Percentiles rank a stretch among this genome's conserved stretches.
phyloP scores from a whole-genome alignment of 2,113 vertebrate species.

The Gadus chalcogrammus region DNA sequence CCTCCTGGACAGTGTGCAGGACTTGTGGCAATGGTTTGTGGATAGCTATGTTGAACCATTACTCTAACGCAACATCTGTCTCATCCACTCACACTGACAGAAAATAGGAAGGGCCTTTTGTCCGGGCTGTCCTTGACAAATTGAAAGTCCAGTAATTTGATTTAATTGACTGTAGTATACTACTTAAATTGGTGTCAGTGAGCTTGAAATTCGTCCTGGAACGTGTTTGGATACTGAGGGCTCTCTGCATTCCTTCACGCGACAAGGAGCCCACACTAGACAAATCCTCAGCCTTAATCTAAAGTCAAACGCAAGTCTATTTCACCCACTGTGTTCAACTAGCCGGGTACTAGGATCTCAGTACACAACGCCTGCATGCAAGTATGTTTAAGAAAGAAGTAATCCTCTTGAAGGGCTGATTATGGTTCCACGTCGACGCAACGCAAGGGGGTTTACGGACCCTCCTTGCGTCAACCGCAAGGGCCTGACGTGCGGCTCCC shows the following conservation, averaged over 20 bases:
- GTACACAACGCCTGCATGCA: neutral
- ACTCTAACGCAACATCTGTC: constrained; percentile 8
- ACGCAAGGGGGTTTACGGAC: too few species aligned
- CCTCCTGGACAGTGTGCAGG: constrained; percentile 27
- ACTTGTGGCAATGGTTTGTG: neutral
- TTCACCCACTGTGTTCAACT: neutral
- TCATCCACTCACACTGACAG: neutral
- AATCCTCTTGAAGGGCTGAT: too few species aligned
- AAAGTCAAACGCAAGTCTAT: neutral
- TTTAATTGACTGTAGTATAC: neutral
- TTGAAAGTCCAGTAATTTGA: neutral
- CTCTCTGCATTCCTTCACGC: neutral
- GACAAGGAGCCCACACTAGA: neutral
- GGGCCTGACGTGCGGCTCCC: too few species aligned
- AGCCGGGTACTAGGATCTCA: neutral
- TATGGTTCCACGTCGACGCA: too few species aligned
- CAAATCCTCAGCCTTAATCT: neutral
- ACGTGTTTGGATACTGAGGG: neutral
- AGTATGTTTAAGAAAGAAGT: too few species aligned
- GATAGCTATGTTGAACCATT: neutral
- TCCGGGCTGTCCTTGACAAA: constrained; percentile 9
- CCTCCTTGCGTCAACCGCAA: too few species aligned
- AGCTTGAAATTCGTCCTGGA: constrained; percentile 10
- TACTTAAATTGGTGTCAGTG: neutral
- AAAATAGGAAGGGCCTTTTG: neutral